These are phyloP conservation scores for Phodopus roborovskii DNA, from an alignment of 2,113 vertebrate genomes.

Conservation along the genomic window DNA sequence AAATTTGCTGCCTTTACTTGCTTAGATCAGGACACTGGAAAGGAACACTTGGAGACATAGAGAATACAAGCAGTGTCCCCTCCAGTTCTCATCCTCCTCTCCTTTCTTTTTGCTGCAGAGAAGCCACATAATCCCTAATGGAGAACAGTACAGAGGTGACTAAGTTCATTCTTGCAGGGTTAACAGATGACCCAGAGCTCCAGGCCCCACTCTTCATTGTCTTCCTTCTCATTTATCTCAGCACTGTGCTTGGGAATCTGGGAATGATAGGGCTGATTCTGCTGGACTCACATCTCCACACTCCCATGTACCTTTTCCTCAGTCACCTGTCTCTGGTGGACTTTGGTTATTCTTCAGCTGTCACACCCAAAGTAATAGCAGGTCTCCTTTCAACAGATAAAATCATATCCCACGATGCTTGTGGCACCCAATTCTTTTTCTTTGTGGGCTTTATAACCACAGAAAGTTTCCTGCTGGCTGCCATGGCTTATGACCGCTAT, in stretches of 20 bases:
- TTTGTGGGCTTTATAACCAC: neutral
- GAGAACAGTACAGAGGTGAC: constrained; percentile 39
- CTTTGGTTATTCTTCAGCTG: constrained; percentile 59
- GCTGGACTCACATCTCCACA: constrained; percentile 28
- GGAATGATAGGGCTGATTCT: neutral
- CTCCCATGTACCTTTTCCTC: constrained; percentile 60
- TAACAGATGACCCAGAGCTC: neutral
- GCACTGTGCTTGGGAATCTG: constrained; percentile 38
- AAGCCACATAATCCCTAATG: neutral
- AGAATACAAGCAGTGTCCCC: neutral
- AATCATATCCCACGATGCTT: neutral
- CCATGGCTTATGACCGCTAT: constrained; percentile 21
- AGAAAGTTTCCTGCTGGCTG: constrained; percentile 33
- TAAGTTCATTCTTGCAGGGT: neutral
- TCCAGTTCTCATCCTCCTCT: neutral
- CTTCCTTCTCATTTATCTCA: constrained; percentile 27
- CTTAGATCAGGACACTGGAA: neutral
- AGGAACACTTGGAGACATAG: neutral
- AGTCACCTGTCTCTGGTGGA: constrained; percentile 61
- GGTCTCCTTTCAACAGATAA: constrained; percentile 32
- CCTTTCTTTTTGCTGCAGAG: neutral
- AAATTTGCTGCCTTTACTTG: neutral
- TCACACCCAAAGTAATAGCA: constrained; percentile 65
- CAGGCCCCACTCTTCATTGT: neutral
- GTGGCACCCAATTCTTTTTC: constrained; percentile 37